phyloP scores from a whole-genome alignment of 2,113 vertebrate species.

The Megalops atlanticus region DNA sequence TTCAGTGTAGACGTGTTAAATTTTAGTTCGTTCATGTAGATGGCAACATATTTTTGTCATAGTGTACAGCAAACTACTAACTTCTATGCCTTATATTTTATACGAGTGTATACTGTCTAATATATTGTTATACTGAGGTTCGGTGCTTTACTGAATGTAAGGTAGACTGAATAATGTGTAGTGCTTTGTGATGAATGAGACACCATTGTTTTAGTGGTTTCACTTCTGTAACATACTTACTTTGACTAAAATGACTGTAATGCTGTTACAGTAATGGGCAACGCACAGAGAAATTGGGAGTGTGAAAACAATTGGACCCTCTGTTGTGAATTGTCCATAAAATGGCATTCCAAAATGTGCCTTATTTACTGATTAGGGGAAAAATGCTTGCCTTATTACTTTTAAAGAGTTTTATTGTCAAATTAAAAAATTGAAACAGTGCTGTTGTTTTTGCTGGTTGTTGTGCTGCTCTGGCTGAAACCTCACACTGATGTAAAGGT shows the following conservation, averaged over 20 bases:
- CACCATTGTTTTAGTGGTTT: conserved; percentile 40
- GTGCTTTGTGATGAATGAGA: conserved; percentile 29
- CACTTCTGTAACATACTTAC: conserved; percentile 30
- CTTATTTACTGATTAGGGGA: conserved; percentile 93
- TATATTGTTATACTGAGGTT: conserved; percentile 22
- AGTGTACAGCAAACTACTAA: conserved; percentile 62
- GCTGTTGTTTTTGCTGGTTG: conserved; percentile 48
- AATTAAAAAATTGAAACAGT: conserved; percentile 80
- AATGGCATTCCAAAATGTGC: conserved; percentile 99
- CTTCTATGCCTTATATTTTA: conserved; percentile 55
- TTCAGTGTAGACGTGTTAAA: conserved; percentile 32
- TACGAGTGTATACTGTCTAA: conserved; percentile 62
- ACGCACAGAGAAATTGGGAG: conserved; percentile 56
- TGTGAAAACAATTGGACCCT: conserved; percentile 61
- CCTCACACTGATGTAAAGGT: not conserved
- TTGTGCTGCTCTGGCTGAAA: conserved; percentile 33
- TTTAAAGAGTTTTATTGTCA: conserved; percentile 79
- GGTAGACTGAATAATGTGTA: conserved; percentile 22
- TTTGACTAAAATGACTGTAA: conserved; percentile 60
- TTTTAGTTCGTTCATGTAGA: conserved; percentile 49
- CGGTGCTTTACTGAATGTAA: conserved; percentile 5
- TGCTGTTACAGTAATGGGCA: conserved; percentile 71
- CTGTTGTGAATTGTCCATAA: conserved; percentile 83
- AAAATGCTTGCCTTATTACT: conserved; percentile 67
- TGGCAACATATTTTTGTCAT: conserved; percentile 59